phyloP scores from a whole-genome alignment of 2,797 vertebrate genomes.

The Toxotes lorentzi region DNA sequence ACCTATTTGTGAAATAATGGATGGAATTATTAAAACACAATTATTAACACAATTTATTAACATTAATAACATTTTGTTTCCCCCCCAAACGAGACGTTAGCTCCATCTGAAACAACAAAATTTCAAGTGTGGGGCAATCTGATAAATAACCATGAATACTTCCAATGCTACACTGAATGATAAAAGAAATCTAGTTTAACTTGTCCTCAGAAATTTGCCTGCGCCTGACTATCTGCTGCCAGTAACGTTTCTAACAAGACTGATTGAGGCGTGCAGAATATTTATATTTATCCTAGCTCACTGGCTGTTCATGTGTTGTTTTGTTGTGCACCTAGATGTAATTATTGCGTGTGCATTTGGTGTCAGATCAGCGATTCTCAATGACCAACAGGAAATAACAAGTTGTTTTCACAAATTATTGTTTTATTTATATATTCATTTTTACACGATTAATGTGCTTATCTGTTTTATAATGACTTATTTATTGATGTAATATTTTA shows the following conservation, averaged over 20 bases:
- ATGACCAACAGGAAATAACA: too few relatives aligned
- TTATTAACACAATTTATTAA: neutral
- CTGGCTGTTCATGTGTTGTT: too few relatives aligned
- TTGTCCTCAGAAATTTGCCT: too few relatives aligned
- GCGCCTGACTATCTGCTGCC: neutral
- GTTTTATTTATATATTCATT: too few relatives aligned
- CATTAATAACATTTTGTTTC: too few relatives aligned
- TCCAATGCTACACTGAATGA: too few relatives aligned
- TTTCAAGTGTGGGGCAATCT: too few relatives aligned
- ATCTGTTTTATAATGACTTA: neutral
- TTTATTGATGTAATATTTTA: neutral
- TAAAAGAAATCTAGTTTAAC: too few relatives aligned
- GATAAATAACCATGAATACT: too few relatives aligned
- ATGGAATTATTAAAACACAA: neutral
- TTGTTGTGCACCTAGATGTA: neutral
- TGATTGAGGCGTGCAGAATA: neutral
- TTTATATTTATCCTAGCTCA: neutral
- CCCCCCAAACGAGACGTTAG: neutral
- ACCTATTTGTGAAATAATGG: neutral
- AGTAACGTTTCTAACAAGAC: neutral
- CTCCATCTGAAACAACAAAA: neutral
- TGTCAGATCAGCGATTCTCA: neutral
- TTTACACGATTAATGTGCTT: neutral
- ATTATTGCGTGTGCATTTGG: neutral
- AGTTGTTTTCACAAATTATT: neutral